Evolutionary conservation across 2,888 invertebrate genomes (phyloP), one percentile per base, ranked within the genome.

Genomic region (Elgonia sp.): DNA sequence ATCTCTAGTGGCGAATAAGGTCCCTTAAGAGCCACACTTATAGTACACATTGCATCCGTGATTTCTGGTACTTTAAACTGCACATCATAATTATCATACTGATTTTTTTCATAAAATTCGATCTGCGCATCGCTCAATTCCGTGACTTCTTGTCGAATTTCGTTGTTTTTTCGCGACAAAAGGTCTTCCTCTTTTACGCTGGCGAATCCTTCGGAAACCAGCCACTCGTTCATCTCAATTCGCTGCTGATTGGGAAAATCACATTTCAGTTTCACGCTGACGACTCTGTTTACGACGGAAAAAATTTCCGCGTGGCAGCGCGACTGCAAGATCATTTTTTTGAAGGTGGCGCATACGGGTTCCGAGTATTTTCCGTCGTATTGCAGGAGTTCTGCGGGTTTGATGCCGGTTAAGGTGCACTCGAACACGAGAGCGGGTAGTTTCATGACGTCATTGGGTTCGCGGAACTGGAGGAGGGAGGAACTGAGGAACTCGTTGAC

Each of bases 1-100:
- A 97, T 96, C 94, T 99, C 98, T 89, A 98, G 94, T 0, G 99
- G 98, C 92, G 97, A 95, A 94, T 93, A 96, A 0, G 99, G 99
- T 6, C 99, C 99, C 81, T 96, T 96, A 10, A 99, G 94, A 1
- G 90, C 92, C 0, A 96, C 94, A 73, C 94, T 94, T 0, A 92
- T 86, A 21, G 90, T 89, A 84, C 96, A 96, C 8, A 95, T 95
- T 67, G 93, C 93, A 4, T 62, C 60, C 1, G 89, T 0, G 95
- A 95, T 60, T 90, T 92, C 90, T 0, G 92, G 92, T 83, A 94
- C 93, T 3, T 86, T n/a, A 4, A 90, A 89, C 0, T 87, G 63
- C 8, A 89, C 14, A 21, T 88, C 89, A 39, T 89, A 90, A 37
- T 92, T 90, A 76, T 91, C 92, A 42, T 94, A 92, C 42, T 94